A percentile compares a stretch with the other conserved stretches of the same genome.
phyloP scores from a whole-genome alignment of 1,140 invertebrate genomes.

The Linepithema humile region DNA sequence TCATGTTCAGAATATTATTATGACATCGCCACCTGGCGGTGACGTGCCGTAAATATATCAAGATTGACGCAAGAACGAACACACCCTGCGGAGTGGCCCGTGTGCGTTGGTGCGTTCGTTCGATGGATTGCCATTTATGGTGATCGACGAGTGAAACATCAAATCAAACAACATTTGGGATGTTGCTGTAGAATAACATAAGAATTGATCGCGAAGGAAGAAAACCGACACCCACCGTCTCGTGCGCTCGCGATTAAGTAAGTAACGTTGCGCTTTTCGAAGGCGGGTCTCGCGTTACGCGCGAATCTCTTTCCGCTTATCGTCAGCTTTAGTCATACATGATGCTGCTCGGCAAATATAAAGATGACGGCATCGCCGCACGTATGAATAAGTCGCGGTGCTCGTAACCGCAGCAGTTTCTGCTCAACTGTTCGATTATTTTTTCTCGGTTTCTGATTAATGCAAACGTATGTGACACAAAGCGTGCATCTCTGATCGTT shows the following conservation, averaged over 20 bases:
- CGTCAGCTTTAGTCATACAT: background rate
- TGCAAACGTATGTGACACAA: background rate
- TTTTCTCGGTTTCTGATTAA: background rate
- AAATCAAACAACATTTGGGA: constrained; percentile 65
- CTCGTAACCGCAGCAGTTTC: background rate
- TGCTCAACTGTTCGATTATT: background rate
- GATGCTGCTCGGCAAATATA: constrained; percentile 74
- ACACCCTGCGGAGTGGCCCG: constrained; percentile 10
- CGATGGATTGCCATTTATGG: constrained; percentile 82
- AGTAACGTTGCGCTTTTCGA: background rate
- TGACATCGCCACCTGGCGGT: no score
- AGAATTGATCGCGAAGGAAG: constrained; percentile 9
- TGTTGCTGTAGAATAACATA: constrained; percentile 66
- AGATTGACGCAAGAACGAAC: background rate
- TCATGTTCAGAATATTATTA: no score
- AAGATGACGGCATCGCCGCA: constrained; percentile 77
- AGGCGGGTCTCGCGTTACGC: background rate
- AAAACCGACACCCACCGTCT: constrained; percentile 16
- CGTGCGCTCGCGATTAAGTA: constrained; percentile 30
- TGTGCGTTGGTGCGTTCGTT: constrained; percentile 57
- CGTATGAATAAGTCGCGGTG: constrained; percentile 53
- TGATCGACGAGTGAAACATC: constrained; percentile 77
- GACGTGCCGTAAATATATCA: no score
- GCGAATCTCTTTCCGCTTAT: background rate
- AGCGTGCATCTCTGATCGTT: background rate